phyloP scores from a whole-genome alignment of 2,797 vertebrate genomes.

The Pterois miles region DNA sequence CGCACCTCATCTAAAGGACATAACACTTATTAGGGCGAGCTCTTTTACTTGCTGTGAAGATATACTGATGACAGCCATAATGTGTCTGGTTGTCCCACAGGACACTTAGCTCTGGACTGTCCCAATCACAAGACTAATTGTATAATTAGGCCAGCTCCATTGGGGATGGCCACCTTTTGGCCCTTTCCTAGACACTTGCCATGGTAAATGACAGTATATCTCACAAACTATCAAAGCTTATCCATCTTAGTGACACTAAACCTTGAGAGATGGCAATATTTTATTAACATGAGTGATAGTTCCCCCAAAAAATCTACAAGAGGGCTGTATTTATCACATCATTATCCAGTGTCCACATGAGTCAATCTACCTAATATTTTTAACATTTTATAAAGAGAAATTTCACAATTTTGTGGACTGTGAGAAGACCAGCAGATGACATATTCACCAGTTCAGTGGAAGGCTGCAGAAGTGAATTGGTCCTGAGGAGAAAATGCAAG shows the following conservation, averaged over 20 bases:
- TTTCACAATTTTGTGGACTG: neutral
- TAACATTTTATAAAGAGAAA: neutral
- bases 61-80: constrained; percentile 80
- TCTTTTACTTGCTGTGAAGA: constrained; percentile 66
- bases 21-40: constrained; percentile 20
- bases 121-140: constrained; percentile 86
- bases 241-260: constrained; percentile 81
- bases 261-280: constrained; percentile 61
- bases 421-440: constrained; percentile 39
- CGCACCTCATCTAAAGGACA: constrained; percentile 12
- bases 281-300: constrained; percentile 63
- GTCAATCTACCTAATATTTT: neutral
- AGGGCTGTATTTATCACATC: constrained; percentile 1
- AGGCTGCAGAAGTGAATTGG: constrained; percentile 50
- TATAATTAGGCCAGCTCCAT: constrained; percentile 84
- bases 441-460: constrained; percentile 43
- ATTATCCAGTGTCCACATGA: neutral
- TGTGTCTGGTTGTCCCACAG: constrained; percentile 82
- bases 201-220: constrained; percentile 83
- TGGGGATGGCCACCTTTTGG: constrained; percentile 83
- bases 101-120: constrained; percentile 80
- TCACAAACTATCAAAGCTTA: constrained; percentile 78
- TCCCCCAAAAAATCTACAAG: neutral
- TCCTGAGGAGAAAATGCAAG: constrained; percentile 46
- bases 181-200: constrained; percentile 80